Evolutionary conservation across 2,113 vertebrate genomes (phyloP).

Genomic region (Cathartes aura): DNA sequence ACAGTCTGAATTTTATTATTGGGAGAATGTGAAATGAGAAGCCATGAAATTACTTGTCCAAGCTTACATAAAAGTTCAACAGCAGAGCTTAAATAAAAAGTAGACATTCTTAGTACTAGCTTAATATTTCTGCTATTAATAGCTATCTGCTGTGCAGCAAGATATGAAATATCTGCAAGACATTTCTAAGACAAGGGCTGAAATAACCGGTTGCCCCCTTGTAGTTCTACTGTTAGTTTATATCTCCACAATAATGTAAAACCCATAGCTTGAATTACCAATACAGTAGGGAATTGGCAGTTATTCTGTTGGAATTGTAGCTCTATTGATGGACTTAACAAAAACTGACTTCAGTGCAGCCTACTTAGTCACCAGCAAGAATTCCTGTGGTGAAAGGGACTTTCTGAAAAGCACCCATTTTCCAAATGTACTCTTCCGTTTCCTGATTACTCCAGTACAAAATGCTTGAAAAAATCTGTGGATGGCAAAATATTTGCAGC

Average conservation of each 20-base stretch:
- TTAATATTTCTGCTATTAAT: not conserved
- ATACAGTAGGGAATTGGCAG: not conserved
- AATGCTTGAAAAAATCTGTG: not conserved
- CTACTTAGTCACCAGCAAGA: not conserved
- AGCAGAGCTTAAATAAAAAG: not conserved
- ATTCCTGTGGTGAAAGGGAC: not conserved
- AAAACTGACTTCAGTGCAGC: not conserved
- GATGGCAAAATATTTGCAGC: not conserved
- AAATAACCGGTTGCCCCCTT: not conserved
- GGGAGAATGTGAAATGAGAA: not conserved
- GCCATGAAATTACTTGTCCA: not conserved
- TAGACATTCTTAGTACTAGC: not conserved
- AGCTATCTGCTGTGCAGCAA: not conserved
- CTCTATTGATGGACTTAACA: not conserved
- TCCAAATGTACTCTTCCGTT: not conserved
- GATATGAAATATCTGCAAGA: not conserved
- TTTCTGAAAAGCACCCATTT: not conserved
- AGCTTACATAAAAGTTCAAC: not conserved
- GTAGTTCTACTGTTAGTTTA: not conserved
- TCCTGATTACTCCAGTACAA: not conserved
- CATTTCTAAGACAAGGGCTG: not conserved
- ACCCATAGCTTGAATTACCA: not conserved
- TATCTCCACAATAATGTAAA: not conserved
- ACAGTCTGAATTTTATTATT: not conserved
- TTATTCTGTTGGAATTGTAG: not conserved